phyloP scores from a whole-genome alignment of 2,113 vertebrate genomes.

The Eupsittula cactorum region DNA sequence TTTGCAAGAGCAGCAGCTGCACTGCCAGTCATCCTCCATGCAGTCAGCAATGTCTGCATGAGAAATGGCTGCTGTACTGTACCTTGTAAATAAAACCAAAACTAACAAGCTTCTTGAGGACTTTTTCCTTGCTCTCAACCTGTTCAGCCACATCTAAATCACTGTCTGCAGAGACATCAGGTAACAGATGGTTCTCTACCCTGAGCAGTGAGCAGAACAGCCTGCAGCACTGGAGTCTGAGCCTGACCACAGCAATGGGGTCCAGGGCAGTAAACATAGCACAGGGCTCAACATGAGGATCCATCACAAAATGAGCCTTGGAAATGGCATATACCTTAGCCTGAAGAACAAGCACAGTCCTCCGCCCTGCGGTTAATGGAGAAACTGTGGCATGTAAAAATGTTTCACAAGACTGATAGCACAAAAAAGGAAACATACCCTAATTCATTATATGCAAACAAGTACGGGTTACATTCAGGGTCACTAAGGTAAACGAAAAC shows the following conservation, averaged over 20 bases:
- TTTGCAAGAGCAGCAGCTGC: background rate
- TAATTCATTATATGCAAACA: background rate
- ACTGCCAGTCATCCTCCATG: background rate
- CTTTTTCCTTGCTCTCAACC: background rate
- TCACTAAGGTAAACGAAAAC: background rate
- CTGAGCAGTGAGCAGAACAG: background rate
- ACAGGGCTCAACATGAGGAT: background rate
- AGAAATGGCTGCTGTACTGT: background rate
- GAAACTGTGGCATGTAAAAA: background rate
- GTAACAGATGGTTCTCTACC: background rate
- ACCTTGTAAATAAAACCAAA: background rate
- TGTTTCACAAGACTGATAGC: background rate
- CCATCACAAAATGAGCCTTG: background rate
- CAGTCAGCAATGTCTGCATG: background rate
- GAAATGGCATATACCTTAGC: background rate
- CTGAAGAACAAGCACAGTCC: background rate
- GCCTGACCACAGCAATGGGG: background rate
- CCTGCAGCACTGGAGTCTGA: accelerated
- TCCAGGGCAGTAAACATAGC: background rate
- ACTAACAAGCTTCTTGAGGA: background rate
- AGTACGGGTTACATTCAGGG: background rate
- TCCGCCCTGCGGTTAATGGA: background rate
- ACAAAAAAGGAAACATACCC: background rate
- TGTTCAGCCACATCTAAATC: background rate
- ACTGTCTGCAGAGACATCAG: background rate